These are phyloP conservation scores for Strongylocentrotus purpuratus DNA, from an alignment of 35 echinoderm and acorn worm genomes.

Conservation along the genomic window DNA sequence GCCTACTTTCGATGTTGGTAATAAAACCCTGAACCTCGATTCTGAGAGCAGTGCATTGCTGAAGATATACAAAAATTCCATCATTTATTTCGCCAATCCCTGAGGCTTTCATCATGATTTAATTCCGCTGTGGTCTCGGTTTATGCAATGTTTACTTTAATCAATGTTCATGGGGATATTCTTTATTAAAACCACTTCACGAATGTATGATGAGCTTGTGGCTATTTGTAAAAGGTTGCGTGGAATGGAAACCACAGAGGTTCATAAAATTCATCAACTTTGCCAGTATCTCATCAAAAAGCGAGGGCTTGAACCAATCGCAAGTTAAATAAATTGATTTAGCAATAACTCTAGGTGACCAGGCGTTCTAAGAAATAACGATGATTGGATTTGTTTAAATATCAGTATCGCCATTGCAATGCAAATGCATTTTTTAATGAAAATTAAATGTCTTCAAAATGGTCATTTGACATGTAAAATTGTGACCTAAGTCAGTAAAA, in stretches of 20 bases:
- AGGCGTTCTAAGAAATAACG: too few species aligned
- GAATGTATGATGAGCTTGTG: neutral
- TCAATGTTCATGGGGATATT: neutral
- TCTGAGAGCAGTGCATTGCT: too few species aligned
- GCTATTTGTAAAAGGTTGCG: neutral
- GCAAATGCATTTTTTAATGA: too few species aligned
- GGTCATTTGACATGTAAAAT: too few species aligned
- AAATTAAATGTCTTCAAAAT: too few species aligned
- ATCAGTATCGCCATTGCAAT: too few species aligned
- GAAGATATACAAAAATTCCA: neutral
- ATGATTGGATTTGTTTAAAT: too few species aligned
- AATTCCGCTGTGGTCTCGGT: neutral
- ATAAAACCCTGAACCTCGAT: too few species aligned
- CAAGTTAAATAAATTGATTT: neutral
- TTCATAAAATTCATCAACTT: neutral
- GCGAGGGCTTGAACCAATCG: neutral
- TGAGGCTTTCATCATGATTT: neutral
- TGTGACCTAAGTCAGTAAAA: too few species aligned
- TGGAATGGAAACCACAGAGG: neutral
- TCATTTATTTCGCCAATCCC: neutral
- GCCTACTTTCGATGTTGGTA: too few species aligned
- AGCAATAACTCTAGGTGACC: too few species aligned
- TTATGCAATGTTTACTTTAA: neutral
- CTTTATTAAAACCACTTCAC: neutral
- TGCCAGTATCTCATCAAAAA: neutral